These are phyloP conservation scores for Morpho helenor DNA, from an alignment of 2,888 invertebrate genomes.

Conservation along the genomic window DNA sequence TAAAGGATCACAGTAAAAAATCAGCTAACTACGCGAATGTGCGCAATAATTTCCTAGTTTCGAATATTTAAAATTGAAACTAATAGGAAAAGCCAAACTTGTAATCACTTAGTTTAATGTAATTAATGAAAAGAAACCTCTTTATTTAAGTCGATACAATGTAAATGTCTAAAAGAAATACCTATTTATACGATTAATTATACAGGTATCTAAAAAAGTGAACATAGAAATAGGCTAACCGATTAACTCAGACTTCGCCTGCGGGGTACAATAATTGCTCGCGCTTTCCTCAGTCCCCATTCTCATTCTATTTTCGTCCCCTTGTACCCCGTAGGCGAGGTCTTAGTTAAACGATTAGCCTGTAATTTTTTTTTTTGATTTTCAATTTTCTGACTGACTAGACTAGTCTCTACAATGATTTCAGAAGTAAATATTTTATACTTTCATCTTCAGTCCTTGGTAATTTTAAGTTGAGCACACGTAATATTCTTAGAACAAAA, in stretches of 20 bases:
- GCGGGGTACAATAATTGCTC: no score
- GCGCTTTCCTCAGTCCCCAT: not conserved
- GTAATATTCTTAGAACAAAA: conserved; percentile 71
- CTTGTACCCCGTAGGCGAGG: no score
- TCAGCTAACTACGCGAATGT: conserved; percentile 74
- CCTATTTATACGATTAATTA: not conserved
- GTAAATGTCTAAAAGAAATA: conserved; percentile 2
- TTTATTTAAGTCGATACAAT: not conserved
- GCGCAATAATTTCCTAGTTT: conserved; percentile 65
- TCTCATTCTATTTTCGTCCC: no score
- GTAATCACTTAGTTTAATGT: conserved; percentile 4
- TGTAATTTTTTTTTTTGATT: conserved; percentile 8
- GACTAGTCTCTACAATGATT: conserved; percentile 23
- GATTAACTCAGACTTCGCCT: no score
- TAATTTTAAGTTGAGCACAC: conserved; percentile 76
- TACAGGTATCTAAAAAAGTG: not conserved
- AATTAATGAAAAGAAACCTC: not conserved
- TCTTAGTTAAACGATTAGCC: no score
- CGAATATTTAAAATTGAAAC: conserved; percentile 29
- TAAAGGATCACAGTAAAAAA: conserved; percentile 73
- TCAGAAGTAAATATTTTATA: conserved; percentile 22
- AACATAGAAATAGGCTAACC: not conserved
- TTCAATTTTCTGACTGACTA: conserved; percentile 17
- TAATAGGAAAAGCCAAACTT: conserved; percentile 16
- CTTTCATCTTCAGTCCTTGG: conserved; percentile 53